phyloP scores from a whole-genome alignment of 2,113 vertebrate species.

The Pomatostomus ruficeps region DNA sequence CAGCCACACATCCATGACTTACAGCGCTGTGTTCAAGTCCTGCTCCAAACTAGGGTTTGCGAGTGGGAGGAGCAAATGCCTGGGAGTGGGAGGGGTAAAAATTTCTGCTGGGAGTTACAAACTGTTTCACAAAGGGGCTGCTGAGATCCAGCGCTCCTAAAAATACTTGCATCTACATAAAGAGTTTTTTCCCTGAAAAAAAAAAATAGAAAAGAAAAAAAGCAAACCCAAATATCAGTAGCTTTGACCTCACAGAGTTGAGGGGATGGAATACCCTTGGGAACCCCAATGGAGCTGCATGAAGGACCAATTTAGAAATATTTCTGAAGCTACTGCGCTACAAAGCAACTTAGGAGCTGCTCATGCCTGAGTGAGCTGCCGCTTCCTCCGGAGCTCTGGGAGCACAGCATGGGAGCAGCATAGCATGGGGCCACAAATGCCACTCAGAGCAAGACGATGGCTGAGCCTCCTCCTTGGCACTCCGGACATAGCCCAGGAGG shows the following conservation, averaged over 20 bases:
- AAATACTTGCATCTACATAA: background rate
- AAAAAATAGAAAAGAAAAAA: background rate
- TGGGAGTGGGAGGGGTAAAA: background rate
- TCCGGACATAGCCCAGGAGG: background rate
- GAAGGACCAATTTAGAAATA: background rate
- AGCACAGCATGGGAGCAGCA: background rate
- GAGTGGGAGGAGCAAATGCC: background rate
- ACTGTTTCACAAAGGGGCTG: background rate
- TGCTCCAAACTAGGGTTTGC: background rate
- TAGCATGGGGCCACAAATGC: rapidly evolving
- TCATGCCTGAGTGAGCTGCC: background rate
- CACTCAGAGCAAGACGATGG: rapidly evolving
- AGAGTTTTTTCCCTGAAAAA: background rate
- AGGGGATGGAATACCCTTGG: background rate
- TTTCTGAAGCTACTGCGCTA: background rate
- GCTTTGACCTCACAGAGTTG: background rate
- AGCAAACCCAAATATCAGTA: background rate
- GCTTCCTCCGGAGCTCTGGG: rapidly evolving
- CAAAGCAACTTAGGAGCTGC: background rate
- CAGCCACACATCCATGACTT: background rate
- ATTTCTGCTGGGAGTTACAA: background rate
- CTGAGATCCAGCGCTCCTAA: background rate
- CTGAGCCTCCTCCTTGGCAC: background rate
- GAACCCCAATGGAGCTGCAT: background rate
- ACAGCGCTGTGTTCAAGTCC: background rate